Conservation (phyloP, 2,797 vertebrate genomes). For the Pteronotus mesoamericanus region DNA sequence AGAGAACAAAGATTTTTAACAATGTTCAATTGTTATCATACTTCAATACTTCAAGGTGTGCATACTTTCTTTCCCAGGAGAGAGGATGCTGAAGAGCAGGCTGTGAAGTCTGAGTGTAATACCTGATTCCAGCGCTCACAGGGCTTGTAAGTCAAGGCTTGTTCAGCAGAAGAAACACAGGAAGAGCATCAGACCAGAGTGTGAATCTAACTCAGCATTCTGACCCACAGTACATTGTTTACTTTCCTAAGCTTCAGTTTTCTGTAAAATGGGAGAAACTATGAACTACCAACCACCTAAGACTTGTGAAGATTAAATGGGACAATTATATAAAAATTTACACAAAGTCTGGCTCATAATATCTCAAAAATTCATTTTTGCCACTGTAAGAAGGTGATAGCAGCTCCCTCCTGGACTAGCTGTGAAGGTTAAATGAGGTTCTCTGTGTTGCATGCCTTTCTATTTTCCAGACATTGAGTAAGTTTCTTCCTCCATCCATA, state of each 20-base stretch:
- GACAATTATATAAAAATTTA: not conserved
- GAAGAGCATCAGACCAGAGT: not conserved
- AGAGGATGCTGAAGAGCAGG: not conserved
- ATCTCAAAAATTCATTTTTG: not conserved
- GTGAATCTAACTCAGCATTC: not conserved
- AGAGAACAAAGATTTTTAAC: not conserved
- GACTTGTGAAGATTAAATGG: not conserved
- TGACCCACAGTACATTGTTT: not conserved
- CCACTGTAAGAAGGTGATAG: not conserved
- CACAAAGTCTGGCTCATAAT: not conserved
- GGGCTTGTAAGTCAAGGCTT: not conserved
- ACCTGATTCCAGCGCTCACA: not conserved
- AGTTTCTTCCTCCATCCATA: not conserved
- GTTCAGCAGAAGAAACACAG: not conserved
- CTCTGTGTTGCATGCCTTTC: not conserved
- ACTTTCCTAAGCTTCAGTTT: not conserved
- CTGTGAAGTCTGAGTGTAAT: not conserved
- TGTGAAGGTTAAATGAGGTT: not conserved
- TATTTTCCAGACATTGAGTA: not conserved
- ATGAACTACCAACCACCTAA: not conserved
- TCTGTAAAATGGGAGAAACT: not conserved
- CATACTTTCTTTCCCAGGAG: not conserved
- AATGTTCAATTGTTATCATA: not conserved
- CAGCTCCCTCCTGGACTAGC: not conserved
- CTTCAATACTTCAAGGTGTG: not conserved